phyloP scores from a whole-genome alignment of 2,113 vertebrate species.

The Pterocles burchelli region DNA sequence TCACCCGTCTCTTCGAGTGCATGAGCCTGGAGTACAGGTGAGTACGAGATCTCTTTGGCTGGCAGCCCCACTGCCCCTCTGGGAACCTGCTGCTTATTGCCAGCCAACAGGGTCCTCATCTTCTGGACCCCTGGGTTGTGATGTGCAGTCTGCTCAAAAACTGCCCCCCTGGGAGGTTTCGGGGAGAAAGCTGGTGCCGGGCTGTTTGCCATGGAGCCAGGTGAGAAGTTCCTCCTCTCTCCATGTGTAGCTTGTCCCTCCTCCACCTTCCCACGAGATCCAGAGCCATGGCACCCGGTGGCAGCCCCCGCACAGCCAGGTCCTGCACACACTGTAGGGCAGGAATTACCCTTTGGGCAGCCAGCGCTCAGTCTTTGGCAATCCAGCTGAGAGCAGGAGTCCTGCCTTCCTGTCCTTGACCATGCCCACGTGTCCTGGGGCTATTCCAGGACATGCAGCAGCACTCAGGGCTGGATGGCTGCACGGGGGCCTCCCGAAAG shows the following conservation, averaged over 20 bases:
- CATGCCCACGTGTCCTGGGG: background rate
- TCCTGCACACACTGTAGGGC: background rate
- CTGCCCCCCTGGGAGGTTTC: background rate
- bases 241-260: background rate
- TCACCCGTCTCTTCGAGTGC: slow-evolving; percentile 95
- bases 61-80: too few relatives aligned
- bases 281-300: background rate
- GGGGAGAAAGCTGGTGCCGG: background rate
- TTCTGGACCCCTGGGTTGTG: background rate
- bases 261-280: background rate
- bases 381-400: background rate
- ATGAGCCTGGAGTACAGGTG: slow-evolving; percentile 99
- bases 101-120: background rate
- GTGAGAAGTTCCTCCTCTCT: background rate
- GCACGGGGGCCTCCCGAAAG: background rate
- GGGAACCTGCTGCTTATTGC: background rate
- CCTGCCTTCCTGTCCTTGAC: background rate
- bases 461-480: background rate
- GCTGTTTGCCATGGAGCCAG: background rate
- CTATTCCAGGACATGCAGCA: background rate
- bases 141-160: background rate
- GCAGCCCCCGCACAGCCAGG: background rate
- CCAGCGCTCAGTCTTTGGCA: background rate
- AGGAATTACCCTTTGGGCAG: background rate
- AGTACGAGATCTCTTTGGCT: background rate